Evolutionary conservation across 2,797 vertebrate species (phyloP).

Genomic region (Diplodus sargus): DNA sequence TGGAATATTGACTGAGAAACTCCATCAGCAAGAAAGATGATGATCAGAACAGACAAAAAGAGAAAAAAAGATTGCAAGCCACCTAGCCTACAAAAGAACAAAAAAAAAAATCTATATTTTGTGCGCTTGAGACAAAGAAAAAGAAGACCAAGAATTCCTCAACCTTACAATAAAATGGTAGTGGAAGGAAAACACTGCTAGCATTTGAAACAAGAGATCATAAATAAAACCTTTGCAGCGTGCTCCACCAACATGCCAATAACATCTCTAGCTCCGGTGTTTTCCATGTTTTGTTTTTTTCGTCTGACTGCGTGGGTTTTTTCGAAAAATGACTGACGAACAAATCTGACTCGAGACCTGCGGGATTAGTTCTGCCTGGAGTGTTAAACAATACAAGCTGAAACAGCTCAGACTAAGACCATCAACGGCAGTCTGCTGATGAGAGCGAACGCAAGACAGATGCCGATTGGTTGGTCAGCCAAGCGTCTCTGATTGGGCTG

Average conservation of each 20-base stretch:
- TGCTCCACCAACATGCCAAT: not conserved
- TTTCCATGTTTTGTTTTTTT: not conserved
- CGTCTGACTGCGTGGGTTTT: not conserved
- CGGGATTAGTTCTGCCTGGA: slow-evolving; percentile 42
- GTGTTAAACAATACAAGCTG: slow-evolving; percentile 10
- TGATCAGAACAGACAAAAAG: slow-evolving; percentile 17
- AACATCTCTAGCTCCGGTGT: not conserved
- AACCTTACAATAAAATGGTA: not conserved
- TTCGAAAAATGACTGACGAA: not conserved
- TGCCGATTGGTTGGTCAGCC: not conserved
- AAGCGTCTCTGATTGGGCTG: slow-evolving; percentile 8
- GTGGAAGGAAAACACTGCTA: not conserved
- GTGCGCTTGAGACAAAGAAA: not conserved
- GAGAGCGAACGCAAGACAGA: slow-evolving; percentile 4
- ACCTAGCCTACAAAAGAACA: not conserved
- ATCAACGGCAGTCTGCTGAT: slow-evolving; percentile 12
- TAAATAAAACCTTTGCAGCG: not conserved
- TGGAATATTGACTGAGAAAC: too few species aligned
- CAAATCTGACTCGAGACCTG: slow-evolving; percentile 11
- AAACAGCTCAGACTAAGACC: slow-evolving; percentile 10
- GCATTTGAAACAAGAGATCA: not conserved
- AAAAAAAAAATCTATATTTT: not conserved
- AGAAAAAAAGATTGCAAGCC: slow-evolving; percentile 9
- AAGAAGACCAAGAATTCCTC: not conserved
- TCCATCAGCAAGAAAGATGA: not conserved